Conservation (phyloP, 92 coral and sea anemone genomes). For the Isaurus tuberculatus region DNA sequence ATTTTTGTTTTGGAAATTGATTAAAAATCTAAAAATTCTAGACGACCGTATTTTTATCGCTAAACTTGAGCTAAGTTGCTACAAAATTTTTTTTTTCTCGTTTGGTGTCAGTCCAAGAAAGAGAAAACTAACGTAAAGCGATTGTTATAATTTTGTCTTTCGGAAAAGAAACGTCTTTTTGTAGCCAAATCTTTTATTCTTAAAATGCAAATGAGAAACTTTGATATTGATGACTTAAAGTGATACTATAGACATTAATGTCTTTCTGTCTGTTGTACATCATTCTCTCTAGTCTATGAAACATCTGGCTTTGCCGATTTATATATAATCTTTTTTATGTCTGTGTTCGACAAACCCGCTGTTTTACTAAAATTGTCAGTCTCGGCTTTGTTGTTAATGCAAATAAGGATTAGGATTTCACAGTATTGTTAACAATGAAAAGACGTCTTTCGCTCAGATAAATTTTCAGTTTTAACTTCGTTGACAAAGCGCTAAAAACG, state of each 20-base stretch:
- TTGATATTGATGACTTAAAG: slow-evolving; percentile 13
- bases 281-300: not conserved
- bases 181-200: not conserved
- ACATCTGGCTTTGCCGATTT: slow-evolving; percentile 20
- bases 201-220: slow-evolving; percentile 32
- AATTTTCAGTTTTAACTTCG: not conserved
- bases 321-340: not conserved
- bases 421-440: slow-evolving; percentile 3
- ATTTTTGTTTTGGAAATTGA: not conserved
- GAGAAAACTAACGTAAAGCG: not conserved
- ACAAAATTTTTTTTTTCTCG: not conserved
- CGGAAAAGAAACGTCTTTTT: not conserved
- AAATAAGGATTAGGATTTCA: not conserved
- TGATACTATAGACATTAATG: slow-evolving; percentile 12
- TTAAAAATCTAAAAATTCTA: not conserved
- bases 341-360: not conserved
- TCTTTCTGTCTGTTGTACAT: slow-evolving; percentile 18
- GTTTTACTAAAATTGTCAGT: not conserved
- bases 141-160: not conserved
- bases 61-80: slow-evolving; percentile 5
- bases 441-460: not conserved
- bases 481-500: no score
- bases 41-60: no score
- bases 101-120: not conserved
- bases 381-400: not conserved